These are phyloP conservation scores for Nematostella vectensis DNA, from an alignment of 92 coral and sea anemone genomes.

Conservation along the genomic window DNA sequence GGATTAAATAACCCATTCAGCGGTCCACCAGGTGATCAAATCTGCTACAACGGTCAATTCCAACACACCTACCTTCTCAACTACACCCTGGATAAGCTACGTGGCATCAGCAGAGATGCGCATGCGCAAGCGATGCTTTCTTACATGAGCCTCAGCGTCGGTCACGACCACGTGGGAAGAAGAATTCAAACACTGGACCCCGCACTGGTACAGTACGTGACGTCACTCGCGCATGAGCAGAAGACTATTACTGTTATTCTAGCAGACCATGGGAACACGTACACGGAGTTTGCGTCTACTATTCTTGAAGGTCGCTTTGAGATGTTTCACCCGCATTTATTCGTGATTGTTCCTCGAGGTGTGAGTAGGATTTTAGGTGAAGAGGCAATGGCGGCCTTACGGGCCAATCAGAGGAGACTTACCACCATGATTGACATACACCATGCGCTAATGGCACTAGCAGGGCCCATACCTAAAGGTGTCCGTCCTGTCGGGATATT, in stretches of 20 bases:
- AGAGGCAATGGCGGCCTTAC: slow-evolving; percentile 43
- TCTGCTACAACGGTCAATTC: slow-evolving; percentile 83
- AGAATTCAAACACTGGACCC: slow-evolving; percentile 62
- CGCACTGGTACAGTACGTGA: slow-evolving; percentile 36
- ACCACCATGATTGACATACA: slow-evolving; percentile 71
- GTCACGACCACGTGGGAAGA: slow-evolving; percentile 61
- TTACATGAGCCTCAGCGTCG: slow-evolving; percentile 60
- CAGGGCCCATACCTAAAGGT: slow-evolving; percentile 30
- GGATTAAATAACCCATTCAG: slow-evolving; percentile 44
- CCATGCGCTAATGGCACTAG: slow-evolving; percentile 50
- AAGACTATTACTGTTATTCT: slow-evolving; percentile 64
- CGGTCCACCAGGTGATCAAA: slow-evolving; percentile 53
- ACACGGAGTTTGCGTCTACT: slow-evolving; percentile 49
- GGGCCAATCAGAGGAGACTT: slow-evolving; percentile 62
- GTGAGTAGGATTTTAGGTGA: slow-evolving; percentile 49
- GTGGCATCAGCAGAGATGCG: slow-evolving; percentile 27
- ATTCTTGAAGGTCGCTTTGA: slow-evolving; percentile 76
- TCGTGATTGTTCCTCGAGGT: slow-evolving; percentile 53
- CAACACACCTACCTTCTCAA: slow-evolving; percentile 66
- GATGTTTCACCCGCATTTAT: slow-evolving; percentile 80
- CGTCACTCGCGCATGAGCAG: slow-evolving; percentile 33
- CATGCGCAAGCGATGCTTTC: slow-evolving; percentile 50
- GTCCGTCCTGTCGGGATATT: slow-evolving; percentile 58
- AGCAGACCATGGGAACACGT: slow-evolving; percentile 90
- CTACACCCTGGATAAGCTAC: slow-evolving; percentile 41